These are phyloP conservation scores for Sus cebifrons DNA, from an alignment of 2,797 vertebrate genomes.

Conservation along the genomic window DNA sequence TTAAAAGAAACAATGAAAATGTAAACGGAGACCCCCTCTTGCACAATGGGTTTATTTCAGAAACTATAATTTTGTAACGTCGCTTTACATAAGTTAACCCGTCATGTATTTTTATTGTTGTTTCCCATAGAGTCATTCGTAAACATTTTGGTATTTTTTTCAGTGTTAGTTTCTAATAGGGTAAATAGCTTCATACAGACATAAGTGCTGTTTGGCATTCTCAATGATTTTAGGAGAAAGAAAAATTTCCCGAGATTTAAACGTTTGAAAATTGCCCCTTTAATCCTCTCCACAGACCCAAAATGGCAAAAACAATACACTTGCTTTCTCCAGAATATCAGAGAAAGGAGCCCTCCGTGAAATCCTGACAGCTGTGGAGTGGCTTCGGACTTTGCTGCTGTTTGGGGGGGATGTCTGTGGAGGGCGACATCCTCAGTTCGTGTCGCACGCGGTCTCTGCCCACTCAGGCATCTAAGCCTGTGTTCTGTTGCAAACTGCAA, in stretches of 20 bases:
- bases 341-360: background rate
- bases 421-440: background rate
- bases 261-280: background rate
- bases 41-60: background rate
- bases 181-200: background rate
- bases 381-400: background rate
- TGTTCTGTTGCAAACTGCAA: background rate
- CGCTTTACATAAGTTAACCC: background rate
- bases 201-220: background rate
- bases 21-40: background rate
- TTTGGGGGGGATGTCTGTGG: no score
- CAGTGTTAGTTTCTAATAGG: background rate
- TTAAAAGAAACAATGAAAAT: slow-evolving; percentile 31
- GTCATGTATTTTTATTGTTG: background rate
- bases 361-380: background rate
- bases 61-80: background rate
- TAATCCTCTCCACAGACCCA: background rate
- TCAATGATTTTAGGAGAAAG: background rate
- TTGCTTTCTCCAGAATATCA: background rate
- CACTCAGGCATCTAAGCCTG: background rate
- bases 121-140: background rate
- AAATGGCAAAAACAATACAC: background rate
- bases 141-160: background rate
- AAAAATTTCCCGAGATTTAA: background rate
- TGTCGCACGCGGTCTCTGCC: background rate